phyloP scores from a whole-genome alignment of 2,113 vertebrate species.

The Cyanoderma ruficeps region DNA sequence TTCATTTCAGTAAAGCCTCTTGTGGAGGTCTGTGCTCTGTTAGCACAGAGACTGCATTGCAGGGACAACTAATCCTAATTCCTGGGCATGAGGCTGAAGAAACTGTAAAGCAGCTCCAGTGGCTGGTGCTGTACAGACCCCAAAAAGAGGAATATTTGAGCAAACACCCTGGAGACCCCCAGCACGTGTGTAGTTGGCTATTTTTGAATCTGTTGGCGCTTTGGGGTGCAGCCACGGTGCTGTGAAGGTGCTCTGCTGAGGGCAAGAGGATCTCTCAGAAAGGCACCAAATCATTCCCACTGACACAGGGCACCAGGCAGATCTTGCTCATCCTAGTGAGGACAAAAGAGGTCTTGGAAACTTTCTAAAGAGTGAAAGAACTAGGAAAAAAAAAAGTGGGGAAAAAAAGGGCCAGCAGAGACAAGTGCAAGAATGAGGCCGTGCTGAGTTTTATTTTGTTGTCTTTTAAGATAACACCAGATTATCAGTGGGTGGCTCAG shows the following conservation, averaged over 20 bases:
- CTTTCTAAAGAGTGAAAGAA: not conserved
- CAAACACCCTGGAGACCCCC: not conserved
- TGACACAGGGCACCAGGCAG: not conserved
- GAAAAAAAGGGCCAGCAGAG: not conserved
- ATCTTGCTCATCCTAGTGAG: not conserved
- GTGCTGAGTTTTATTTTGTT: not conserved
- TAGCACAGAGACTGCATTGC: not conserved
- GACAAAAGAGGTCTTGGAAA: not conserved
- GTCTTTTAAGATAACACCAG: not conserved
- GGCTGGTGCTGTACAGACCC: not conserved
- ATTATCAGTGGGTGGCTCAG: not conserved
- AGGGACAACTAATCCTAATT: not conserved
- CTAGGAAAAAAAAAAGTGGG: not conserved
- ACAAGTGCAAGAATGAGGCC: not conserved
- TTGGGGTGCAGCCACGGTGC: not conserved
- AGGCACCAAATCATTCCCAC: not conserved
- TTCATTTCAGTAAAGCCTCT: not conserved
- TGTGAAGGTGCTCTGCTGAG: not conserved
- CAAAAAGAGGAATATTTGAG: not conserved
- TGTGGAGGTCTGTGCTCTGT: not conserved
- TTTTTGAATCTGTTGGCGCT: not conserved
- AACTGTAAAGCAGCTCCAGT: not conserved
- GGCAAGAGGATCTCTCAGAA: not conserved
- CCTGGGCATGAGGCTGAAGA: accelerated
- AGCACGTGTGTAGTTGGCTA: accelerated